Evolutionary conservation across 1,140 invertebrate genomes (phyloP).

Genomic region (Trachelipus rathkii): DNA sequence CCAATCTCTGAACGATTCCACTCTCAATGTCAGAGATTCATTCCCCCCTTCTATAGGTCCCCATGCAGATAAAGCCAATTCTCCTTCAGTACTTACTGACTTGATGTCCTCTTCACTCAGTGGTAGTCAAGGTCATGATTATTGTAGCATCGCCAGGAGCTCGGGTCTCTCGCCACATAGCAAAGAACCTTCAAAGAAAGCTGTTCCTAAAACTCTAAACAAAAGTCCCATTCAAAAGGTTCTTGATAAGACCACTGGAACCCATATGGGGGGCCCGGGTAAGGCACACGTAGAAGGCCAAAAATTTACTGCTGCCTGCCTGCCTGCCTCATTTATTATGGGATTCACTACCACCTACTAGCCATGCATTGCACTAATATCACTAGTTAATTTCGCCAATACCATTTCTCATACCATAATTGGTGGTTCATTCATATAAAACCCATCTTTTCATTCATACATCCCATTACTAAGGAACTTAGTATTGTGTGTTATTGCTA

Average conservation of each 20-base stretch:
- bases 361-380: conserved; percentile 22
- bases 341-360: conserved; percentile 31
- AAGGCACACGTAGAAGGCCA: conserved; percentile 42
- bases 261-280: conserved; percentile 40
- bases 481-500: too few species aligned
- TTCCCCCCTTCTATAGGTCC: too few species aligned
- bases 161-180: not conserved
- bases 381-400: too few species aligned
- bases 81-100: too few species aligned
- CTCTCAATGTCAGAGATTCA: not conserved
- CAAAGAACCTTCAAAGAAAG: conserved; percentile 1
- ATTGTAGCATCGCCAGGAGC: not conserved
- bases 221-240: not conserved
- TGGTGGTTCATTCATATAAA: too few species aligned
- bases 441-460: too few species aligned
- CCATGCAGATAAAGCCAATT: too few species aligned
- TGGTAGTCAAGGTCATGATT: too few species aligned
- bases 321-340: conserved; percentile 14
- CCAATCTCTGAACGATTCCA: not conserved
- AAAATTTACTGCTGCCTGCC: conserved; percentile 41
- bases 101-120: too few species aligned
- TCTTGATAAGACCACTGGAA: conserved; percentile 27
- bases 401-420: too few species aligned
- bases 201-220: not conserved
- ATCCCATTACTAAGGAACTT: too few species aligned